Conservation (phyloP, 2,888 invertebrate genomes). For the Sesamia inferens region DNA sequence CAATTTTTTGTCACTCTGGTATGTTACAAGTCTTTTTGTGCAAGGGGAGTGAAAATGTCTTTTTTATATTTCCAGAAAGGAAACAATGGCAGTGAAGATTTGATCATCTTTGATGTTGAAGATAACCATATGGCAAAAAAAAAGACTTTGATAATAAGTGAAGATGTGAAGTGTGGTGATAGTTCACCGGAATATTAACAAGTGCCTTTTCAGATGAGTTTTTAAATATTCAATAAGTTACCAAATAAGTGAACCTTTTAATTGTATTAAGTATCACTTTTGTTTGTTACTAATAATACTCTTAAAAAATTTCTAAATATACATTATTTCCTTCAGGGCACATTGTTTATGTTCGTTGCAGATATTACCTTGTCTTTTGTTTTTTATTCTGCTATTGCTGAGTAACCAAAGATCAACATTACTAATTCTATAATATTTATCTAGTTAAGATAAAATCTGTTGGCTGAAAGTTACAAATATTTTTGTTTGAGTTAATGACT, state of each 20-base stretch:
- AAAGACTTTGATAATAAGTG: conserved; percentile 77
- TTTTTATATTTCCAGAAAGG: conserved; percentile 77
- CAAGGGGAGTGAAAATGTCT: too few species aligned
- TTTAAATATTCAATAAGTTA: conserved; percentile 75
- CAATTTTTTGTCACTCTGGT: too few species aligned
- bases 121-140: conserved; percentile 78
- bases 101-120: conserved; percentile 85
- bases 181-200: conserved; percentile 85
- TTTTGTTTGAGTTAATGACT: conserved; percentile 13
- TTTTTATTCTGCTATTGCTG: conserved; percentile 15
- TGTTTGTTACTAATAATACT: conserved; percentile 61
- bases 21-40: too few species aligned
- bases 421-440: conserved; percentile 11
- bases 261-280: conserved; percentile 35
- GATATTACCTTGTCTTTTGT: conserved; percentile 6
- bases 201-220: conserved; percentile 79
- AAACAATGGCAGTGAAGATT: conserved; percentile 77
- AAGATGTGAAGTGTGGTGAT: conserved; percentile 79
- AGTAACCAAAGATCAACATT: conserved; percentile 16
- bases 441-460: conserved; percentile 16
- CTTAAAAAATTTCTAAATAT: conserved; percentile 40
- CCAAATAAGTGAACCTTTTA: conserved; percentile 65
- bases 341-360: conserved; percentile 33
- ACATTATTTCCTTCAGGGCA: conserved; percentile 37
- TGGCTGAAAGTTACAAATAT: conserved; percentile 10